Base-by-base conservation (phyloP, 2,113 vertebrate species). In the Catagonus wagneri region DNA sequence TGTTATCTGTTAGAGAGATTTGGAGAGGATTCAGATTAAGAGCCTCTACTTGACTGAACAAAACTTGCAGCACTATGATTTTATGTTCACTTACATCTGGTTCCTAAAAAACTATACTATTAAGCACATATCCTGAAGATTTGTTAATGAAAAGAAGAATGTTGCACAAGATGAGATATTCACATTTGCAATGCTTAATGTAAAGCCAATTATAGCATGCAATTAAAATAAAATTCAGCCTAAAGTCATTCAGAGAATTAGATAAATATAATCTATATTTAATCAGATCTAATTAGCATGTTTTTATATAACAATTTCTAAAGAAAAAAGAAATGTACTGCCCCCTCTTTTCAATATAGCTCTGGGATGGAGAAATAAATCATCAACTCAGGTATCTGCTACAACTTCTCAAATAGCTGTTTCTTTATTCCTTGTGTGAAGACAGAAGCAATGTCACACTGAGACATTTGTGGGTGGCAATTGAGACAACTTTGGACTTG, bases 211-310 rank as follows among this genome's bases (percentile, higher is more conserved):
- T 90, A 61, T 80, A 66, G 85, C 34, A 58, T n/a, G 20, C 76
- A 90, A 85, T 95, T 85, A 74, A 95, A 94, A 87, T 91, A 96
- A 96, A 95, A 96, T 78, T 69, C 66, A 93, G 58, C 29, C 61
- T 96, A 58, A 95, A 90, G 56, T 96, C 29, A 88, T 81, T 89
- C 79, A 68, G 36, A 90, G 94, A 96, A 94, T 90, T 95, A 85
- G 68, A 90, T 95, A 91, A 95, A 94, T 69, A 87, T 60, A 91
- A 94, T 94, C 95, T 95, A 27, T 83, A 90, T 91, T 93, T 89
- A 89, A 95, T 60, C 79, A 69, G 19, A 85, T 60, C 83, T 76
- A 84, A 93, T 96, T 89, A 86, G 34, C 15, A 39, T 94, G 36
- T 56, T 96, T 96, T 90, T 89, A 69, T 60, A 25, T 56, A 75